Base-by-base conservation (phyloP, 2,888 invertebrate genomes). In the Adelognathus sp. region DNA sequence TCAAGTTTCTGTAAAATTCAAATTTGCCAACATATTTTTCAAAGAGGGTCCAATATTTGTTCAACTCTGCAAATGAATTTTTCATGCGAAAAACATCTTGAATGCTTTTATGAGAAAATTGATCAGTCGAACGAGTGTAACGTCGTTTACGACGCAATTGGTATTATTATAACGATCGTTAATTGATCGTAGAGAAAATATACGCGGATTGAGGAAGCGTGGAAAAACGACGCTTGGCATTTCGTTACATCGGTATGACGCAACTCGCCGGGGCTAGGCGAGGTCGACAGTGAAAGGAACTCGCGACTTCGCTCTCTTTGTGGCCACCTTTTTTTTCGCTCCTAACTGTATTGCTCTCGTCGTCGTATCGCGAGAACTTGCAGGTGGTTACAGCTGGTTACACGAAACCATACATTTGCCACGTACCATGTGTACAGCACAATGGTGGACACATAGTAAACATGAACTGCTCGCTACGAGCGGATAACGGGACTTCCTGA, bases 271-370 rank as follows among this genome's bases (percentile, higher is more conserved):
- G 73, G 70, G 81, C 70, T 80, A 83, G 81, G 82, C 83, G 84
- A 87, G 86, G 88, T 86, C 85, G 83, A 41, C 75, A 87, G 89
- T 89, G 89, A 89, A 89, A 89, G 89, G 89, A 54, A 69, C 70
- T 11, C 11, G 70, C 11, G 70, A 31, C 21, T 78, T 18, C 9
- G 54, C 44, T 54, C 52, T n/a, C n/a, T 46, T 24, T 4, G 58
- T 50, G 21, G 16, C 33, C 61, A 44, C 56, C 61, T 67, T 72
- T 74, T 70, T 79, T 74, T n/a, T n/a, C n/a, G n/a, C n/a, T n/a
- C n/a, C 78, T 79, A 79, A 74, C 78, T 74, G 78, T 74, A 71
- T 31, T 39, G 56, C 70, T 63, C 58, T 54, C 50, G 24, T 50
- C 41, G 63, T 70, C 16, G 7, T 56, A 36, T 18, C 66, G 41